Percentiles rank a stretch among this genome's conserved stretches.
Evolutionary conservation across 2,888 invertebrate genomes (phyloP).

Genomic region (Andrena bucephala): DNA sequence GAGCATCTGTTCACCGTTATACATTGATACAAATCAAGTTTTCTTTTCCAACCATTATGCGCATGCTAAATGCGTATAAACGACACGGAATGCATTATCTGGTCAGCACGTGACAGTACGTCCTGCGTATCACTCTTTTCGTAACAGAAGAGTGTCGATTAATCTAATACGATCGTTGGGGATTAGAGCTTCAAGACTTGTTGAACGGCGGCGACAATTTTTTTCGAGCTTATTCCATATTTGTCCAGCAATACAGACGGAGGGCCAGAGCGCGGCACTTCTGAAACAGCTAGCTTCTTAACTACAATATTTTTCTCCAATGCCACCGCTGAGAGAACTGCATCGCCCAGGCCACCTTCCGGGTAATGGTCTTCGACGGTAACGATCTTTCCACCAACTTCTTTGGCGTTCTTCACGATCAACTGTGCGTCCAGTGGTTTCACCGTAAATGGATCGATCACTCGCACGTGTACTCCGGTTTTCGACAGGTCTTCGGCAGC

Average conservation of each 20-base stretch:
- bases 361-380: slow-evolving; percentile 99
- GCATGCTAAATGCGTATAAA: slow-evolving; percentile 30
- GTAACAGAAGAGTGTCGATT: slow-evolving; percentile 10
- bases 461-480: slow-evolving; percentile 90
- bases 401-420: slow-evolving; percentile 91
- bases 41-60: slow-evolving; percentile 3
- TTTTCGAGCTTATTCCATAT: slow-evolving; percentile 94
- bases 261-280: slow-evolving; percentile 97
- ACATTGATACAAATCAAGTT: slow-evolving; percentile 5
- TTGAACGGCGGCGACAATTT: slow-evolving; percentile 90
- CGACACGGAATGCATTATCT: slow-evolving; percentile 41
- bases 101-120: slow-evolving; percentile 15
- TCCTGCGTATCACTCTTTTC: neutral
- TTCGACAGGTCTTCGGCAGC: slow-evolving; percentile 92
- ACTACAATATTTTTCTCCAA: slow-evolving; percentile 90
- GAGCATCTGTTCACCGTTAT: neutral
- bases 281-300: slow-evolving; percentile 92
- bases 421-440: slow-evolving; percentile 96
- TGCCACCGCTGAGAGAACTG: slow-evolving; percentile 93
- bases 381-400: slow-evolving; percentile 92
- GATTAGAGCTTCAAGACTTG: slow-evolving; percentile 86
- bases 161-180: neutral
- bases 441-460: slow-evolving; percentile 98
- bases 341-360: slow-evolving; percentile 98
- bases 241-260: slow-evolving; percentile 93